Base-by-base conservation (phyloP, 2,888 invertebrate genomes). In the Orthonevra nobilis region DNA sequence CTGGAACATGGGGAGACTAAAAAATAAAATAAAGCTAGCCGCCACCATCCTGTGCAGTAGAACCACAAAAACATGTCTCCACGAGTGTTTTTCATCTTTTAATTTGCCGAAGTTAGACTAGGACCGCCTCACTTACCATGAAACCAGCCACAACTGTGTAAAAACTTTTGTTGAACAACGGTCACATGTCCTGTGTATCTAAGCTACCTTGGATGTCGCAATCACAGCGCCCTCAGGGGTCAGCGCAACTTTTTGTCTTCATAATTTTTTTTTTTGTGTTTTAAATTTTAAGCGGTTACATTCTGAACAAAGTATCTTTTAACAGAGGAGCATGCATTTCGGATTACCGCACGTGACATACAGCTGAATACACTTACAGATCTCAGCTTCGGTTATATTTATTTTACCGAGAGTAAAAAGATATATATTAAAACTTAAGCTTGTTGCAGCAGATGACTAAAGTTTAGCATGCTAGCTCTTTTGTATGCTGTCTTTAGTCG, bases 31-130 rank as follows among this genome's bases (percentile, higher is more conserved):
- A 10, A 32, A 10, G 32, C 0, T 14, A 2, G 9, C 28, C 9
- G 20, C 12, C 46, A n/a, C 10, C 36, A 19, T 6, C 15, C 15
- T 17, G 28, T 4, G 12, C 32, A 38, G 48, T 48, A 60, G 3
- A 69, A 69, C 69, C 58, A 42, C 40, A 50, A 54, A 68, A 74
- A 74, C 58, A 50, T 56, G 56, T 69, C 68, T 34, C 36, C 50
- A 40, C 42, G 40, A 54, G 40, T 69, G 68, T 50, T 61, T 54
- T 75, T 69, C 69, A 63, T 63, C 40, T 75, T 75, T 75, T 75
- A 63, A 75, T 69, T 74, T 74, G 40, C 26, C 73, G 34, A 44
- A 50, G 34, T 30, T 40, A 63, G 26, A 42, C 30, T 42, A 46
- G 61, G 69, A 61, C 61, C 14, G 48, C 54, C 69, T 40, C 48